phyloP scores from a whole-genome alignment of 2,797 vertebrate genomes.

The Chelidonichthys spinosus region DNA sequence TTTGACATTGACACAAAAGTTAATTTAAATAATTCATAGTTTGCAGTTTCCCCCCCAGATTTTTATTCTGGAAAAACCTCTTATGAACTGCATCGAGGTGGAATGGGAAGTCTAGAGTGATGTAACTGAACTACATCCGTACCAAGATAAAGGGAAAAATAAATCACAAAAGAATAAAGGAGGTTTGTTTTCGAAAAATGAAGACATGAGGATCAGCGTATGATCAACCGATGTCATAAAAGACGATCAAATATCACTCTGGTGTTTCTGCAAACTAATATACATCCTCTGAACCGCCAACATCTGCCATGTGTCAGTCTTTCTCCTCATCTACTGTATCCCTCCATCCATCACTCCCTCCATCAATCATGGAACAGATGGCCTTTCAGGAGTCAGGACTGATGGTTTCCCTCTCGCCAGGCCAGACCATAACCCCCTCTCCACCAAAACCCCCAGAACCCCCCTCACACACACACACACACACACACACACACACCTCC shows the following conservation, averaged over 20 bases:
- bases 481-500: constrained; percentile 54
- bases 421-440: constrained; percentile 69
- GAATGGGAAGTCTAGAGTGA: not conserved
- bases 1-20: constrained; percentile 16
- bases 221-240: no score
- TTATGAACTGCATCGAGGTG: constrained; percentile 11
- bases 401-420: constrained; percentile 75
- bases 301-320: constrained; percentile 45
- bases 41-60: constrained; percentile 17
- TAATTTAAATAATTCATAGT: not conserved
- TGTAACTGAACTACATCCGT: not conserved
- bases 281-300: constrained; percentile 9
- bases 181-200: not conserved
- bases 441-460: constrained; percentile 27
- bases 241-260: not conserved
- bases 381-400: constrained; percentile 80
- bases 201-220: not conserved
- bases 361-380: constrained; percentile 86
- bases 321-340: constrained; percentile 64
- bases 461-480: constrained; percentile 44
- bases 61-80: constrained; percentile 4
- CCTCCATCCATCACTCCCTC: constrained; percentile 71
- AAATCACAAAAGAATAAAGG: not conserved
- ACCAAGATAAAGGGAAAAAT: not conserved
- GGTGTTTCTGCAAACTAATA: constrained; percentile 12